A percentile compares a stretch with the other conserved stretches of the same genome.
Conservation (phyloP, 2,113 vertebrate genomes). For the Neodontobutis hainanensis region DNA sequence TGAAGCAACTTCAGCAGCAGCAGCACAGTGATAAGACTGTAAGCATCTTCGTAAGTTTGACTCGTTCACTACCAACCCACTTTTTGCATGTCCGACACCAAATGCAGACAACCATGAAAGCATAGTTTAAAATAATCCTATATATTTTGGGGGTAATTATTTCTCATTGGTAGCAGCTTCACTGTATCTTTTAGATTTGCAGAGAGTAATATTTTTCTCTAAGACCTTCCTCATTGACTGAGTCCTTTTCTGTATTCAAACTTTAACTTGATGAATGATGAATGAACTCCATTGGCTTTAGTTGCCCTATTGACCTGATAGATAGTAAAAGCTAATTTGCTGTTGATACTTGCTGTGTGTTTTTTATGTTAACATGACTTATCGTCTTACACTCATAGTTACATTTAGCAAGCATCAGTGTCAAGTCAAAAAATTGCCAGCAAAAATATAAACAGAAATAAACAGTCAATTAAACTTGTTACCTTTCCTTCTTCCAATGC, state of each 20-base stretch:
- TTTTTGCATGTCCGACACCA: not conserved
- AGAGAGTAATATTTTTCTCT: not conserved
- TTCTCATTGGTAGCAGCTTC: too few relatives aligned
- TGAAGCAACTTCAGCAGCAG: constrained; percentile 93
- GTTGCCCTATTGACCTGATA: constrained; percentile 37
- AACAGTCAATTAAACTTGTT: not conserved
- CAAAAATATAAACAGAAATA: not conserved
- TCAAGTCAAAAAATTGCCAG: not conserved
- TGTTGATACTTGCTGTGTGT: constrained; percentile 6
- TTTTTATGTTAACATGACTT: constrained; percentile 5
- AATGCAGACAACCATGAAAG: not conserved
- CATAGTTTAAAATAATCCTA: not conserved
- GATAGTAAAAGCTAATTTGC: constrained; percentile 11
- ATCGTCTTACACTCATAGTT: not conserved
- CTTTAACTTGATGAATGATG: constrained; percentile 59
- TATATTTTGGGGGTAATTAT: not conserved
- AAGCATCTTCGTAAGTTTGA: constrained; percentile 78
- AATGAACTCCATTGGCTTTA: constrained; percentile 58
- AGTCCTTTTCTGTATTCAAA: constrained; percentile 52
- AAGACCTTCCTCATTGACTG: not conserved
- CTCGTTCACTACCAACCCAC: constrained; percentile 1
- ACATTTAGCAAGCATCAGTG: not conserved
- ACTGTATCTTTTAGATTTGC: too few relatives aligned
- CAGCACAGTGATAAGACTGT: constrained; percentile 91
- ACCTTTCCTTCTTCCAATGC: not conserved